phyloP scores from a whole-genome alignment of 2,797 vertebrate genomes.

The Sebastes steindachneri region DNA sequence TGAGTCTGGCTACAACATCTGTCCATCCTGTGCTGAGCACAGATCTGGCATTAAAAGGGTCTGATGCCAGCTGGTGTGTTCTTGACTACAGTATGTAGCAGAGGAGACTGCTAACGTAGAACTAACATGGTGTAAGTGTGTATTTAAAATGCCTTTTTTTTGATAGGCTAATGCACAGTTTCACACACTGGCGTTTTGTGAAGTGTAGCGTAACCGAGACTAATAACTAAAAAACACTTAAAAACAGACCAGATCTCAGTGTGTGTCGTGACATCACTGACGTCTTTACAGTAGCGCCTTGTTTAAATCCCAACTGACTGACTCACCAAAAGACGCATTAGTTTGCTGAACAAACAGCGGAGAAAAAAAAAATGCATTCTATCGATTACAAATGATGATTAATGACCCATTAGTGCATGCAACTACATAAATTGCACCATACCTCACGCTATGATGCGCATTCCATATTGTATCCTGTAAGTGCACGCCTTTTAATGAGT shows the following conservation, averaged over 20 bases:
- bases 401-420: neutral
- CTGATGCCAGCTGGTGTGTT: constrained; percentile 42
- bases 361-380: neutral
- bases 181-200: constrained; percentile 2
- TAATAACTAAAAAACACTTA: constrained; percentile 7
- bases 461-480: neutral
- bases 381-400: neutral
- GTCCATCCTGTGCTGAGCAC: constrained; percentile 25
- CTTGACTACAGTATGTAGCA: neutral
- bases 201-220: constrained; percentile 4
- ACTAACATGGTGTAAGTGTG: constrained; percentile 23
- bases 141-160: constrained; percentile 2
- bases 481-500: neutral
- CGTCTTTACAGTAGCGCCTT: neutral
- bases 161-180: constrained; percentile 7
- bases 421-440: neutral
- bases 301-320: neutral
- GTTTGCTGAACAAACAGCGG: neutral
- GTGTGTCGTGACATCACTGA: neutral
- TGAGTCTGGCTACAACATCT: constrained; percentile 47
- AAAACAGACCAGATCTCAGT: constrained; percentile 6
- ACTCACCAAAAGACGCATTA: neutral
- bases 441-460: neutral
- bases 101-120: constrained; percentile 14
- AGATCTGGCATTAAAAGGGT: constrained; percentile 17